phyloP scores from a whole-genome alignment of 2,888 invertebrate species.

The Thyatira batis region DNA sequence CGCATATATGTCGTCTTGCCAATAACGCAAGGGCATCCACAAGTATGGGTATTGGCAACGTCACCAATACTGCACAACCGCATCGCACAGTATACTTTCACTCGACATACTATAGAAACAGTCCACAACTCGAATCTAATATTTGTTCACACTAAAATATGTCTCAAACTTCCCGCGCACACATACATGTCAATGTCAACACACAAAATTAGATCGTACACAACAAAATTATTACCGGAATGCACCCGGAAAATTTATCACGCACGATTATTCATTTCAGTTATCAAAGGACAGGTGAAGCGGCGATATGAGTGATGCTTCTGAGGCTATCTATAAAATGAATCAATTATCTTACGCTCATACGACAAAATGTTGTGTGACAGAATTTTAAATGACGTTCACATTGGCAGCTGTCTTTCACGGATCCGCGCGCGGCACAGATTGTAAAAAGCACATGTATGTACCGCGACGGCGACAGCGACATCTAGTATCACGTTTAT shows the following conservation, averaged over 20 bases:
- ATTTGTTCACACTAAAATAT: conserved; percentile 19
- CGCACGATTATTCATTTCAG: conserved; percentile 28
- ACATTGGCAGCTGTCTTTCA: conserved; percentile 53
- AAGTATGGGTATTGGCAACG: conserved; percentile 49
- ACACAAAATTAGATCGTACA: conserved; percentile 26
- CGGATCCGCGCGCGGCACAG: conserved; percentile 44
- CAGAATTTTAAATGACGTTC: conserved; percentile 48
- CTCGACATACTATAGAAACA: conserved; percentile 41
- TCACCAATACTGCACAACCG: conserved; percentile 50
- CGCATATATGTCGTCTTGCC: conserved; percentile 61
- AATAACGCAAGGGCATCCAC: conserved; percentile 59
- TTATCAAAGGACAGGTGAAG: not conserved
- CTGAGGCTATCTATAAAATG: conserved; percentile 30
- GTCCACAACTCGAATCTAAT: conserved; percentile 19
- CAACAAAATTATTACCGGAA: conserved; percentile 26
- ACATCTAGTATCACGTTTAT: conserved; percentile 39
- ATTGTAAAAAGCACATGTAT: conserved; percentile 35
- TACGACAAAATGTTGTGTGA: conserved; percentile 35
- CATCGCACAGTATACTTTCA: conserved; percentile 68
- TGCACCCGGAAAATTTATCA: conserved; percentile 24
- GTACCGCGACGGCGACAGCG: no score
- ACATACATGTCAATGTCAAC: conserved; percentile 63
- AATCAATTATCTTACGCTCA: conserved; percentile 38
- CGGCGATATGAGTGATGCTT: conserved; percentile 4
- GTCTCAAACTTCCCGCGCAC: conserved; percentile 65